Evolutionary conservation across 2,113 vertebrate genomes (phyloP).

Genomic region (Cercocebus atys): DNA sequence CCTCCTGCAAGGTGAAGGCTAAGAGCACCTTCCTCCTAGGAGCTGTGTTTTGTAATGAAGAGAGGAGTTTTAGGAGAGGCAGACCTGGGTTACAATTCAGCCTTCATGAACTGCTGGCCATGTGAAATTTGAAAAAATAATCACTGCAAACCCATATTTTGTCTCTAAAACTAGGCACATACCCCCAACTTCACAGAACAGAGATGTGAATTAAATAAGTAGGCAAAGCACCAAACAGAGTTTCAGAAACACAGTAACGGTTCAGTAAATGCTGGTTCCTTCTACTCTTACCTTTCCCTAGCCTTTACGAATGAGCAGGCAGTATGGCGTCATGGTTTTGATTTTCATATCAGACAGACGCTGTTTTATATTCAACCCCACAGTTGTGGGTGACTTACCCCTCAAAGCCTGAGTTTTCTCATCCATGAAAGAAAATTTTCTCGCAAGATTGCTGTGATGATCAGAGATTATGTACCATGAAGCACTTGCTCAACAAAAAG

Average conservation of each 20-base stretch:
- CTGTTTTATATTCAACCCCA: neutral
- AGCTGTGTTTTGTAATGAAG: neutral
- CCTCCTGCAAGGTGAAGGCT: too few relatives aligned
- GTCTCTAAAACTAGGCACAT: neutral
- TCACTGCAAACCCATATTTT: neutral
- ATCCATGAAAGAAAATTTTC: neutral
- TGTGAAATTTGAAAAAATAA: neutral
- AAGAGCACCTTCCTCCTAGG: neutral
- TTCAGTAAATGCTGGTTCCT: neutral
- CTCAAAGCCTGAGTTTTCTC: neutral
- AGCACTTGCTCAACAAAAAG: neutral
- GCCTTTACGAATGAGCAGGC: neutral
- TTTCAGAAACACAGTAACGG: too few relatives aligned
- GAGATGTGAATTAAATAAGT: neutral
- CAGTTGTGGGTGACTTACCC: neutral
- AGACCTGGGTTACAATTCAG: neutral
- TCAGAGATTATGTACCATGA: neutral
- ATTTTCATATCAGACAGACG: neutral
- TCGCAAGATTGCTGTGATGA: neutral
- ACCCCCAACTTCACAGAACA: neutral
- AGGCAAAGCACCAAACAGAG: neutral
- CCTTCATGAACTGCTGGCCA: neutral
- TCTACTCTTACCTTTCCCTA: neutral
- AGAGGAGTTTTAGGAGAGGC: neutral
- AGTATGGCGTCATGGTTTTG: accelerated